Base-by-base conservation (phyloP, 2,113 vertebrate species). In the Panthera tigris region DNA sequence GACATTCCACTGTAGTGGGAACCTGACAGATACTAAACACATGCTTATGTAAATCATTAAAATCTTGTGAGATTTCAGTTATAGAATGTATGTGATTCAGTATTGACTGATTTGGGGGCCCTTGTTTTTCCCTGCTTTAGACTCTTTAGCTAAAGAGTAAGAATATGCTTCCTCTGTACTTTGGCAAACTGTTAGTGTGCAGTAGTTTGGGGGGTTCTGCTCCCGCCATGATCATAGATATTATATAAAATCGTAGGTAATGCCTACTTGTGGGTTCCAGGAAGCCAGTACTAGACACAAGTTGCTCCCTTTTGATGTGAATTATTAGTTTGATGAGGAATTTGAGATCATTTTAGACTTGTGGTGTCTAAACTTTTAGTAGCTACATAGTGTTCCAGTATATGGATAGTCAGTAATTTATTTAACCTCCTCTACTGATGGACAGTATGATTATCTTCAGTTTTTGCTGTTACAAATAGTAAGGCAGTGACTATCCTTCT, bases 391-490 rank as follows among this genome's bases (percentile, higher is more conserved):
- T 92, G 83, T 66, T 36, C 12, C 69, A 36, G 14, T 57, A 1
- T 68, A 13, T 83, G 33, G 39, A 39, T 94, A 71, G 83, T 93
- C 31, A 80, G n/a, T 89, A 89, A 73, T 79, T 85, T 91, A 82
- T 39, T 81, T 89, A 89, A 73, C 84, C 31, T 89, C 6, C 31
- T 21, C 16, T 50, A 14, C 29, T 89, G n/a, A 52, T 80, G 48
- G 25, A 25, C 66, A 16, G 33, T 83, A 55, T 83, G 52, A 6
- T 74, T 80, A 83, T 87, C 86, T 86, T 93, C 21, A 82, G 57
- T 33, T 95, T 93, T 91, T 95, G 33, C 45, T 86, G 21, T 39
- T 68, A 18, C 76, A 85, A 84, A 71, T 89, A 84, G 55, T 84
- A 41, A 45, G 65, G 31, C 45, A 95, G 31, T 50, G 31, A 89